These are phyloP conservation scores for Cephonodes hylas DNA, from an alignment of 2,888 invertebrate genomes.

Conservation along the genomic window DNA sequence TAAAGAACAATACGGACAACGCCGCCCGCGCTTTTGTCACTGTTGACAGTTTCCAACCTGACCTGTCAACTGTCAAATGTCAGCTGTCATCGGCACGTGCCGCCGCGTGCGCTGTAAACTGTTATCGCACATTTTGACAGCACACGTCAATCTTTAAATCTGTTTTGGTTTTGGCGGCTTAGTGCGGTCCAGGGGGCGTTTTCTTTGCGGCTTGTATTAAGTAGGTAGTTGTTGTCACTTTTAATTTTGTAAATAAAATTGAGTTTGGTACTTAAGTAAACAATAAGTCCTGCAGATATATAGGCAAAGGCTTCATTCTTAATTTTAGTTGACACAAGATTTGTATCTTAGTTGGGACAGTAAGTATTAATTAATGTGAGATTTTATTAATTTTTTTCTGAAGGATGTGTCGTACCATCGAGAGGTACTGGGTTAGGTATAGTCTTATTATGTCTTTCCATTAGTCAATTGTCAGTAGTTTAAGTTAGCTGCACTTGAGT, in stretches of 20 bases:
- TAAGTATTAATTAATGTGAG: too few species aligned
- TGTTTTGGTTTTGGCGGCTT: constrained; percentile 13
- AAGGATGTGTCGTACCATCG: too few species aligned
- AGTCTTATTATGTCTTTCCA: too few species aligned
- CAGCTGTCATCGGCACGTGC: constrained; percentile 64
- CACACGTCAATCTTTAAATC: constrained; percentile 13
- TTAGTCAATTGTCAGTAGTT: too few species aligned
- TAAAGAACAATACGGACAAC: constrained; percentile 28
- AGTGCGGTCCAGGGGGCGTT: neutral
- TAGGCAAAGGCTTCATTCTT: too few species aligned
- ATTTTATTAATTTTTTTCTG: too few species aligned
- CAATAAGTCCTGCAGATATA: too few species aligned
- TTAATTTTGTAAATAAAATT: neutral
- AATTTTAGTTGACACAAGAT: too few species aligned
- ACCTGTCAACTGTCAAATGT: constrained; percentile 59
- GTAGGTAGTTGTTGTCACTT: neutral
- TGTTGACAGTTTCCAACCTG: constrained; percentile 56
- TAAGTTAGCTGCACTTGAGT: too few species aligned
- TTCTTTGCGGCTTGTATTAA: neutral
- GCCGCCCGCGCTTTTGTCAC: constrained; percentile 51
- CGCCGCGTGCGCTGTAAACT: constrained; percentile 69
- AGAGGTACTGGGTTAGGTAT: too few species aligned
- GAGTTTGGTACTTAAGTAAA: neutral
- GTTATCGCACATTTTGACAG: constrained; percentile 31
- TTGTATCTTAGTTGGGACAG: too few species aligned